These are phyloP conservation scores for Platysteira castanea DNA, from an alignment of 2,113 vertebrate species.

Conservation along the genomic window DNA sequence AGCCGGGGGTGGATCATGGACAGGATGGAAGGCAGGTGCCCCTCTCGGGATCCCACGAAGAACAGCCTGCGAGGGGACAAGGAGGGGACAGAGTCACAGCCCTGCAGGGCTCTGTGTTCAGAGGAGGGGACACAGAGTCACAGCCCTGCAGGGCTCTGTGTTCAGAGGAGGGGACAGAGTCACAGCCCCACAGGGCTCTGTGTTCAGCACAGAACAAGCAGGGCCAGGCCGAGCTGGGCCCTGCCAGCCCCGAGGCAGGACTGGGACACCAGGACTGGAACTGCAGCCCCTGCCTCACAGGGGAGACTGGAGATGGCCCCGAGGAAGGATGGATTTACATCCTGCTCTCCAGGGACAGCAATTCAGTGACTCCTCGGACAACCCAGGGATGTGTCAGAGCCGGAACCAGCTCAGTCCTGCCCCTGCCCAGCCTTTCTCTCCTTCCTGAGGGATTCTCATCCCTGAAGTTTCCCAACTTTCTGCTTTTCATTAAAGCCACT, in stretches of 20 bases:
- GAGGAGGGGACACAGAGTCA: background rate
- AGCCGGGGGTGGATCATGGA: conserved; percentile 96
- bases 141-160: background rate
- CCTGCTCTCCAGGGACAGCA: background rate
- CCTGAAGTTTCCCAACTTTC: background rate
- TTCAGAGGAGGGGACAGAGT: background rate
- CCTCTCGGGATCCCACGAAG: conserved; percentile 93
- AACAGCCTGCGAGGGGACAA: conserved; percentile 82
- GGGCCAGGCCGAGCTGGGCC: background rate
- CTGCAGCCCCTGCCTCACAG: background rate
- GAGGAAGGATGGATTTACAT: background rate
- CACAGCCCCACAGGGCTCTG: background rate
- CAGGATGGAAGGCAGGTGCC: conserved; percentile 91
- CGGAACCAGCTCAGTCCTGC: background rate
- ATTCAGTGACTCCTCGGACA: background rate
- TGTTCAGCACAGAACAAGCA: background rate
- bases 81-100: background rate
- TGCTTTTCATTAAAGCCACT: conserved; percentile 46
- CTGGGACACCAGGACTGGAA: background rate
- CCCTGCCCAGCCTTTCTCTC: background rate
- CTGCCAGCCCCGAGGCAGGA: accelerated
- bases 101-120: background rate
- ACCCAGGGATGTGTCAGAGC: background rate
- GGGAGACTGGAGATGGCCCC: background rate
- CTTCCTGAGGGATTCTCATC: background rate